Evolutionary conservation across 2,113 vertebrate species (phyloP), one percentile per base, ranked within the genome.

Genomic region (Empidonax alnorum): DNA sequence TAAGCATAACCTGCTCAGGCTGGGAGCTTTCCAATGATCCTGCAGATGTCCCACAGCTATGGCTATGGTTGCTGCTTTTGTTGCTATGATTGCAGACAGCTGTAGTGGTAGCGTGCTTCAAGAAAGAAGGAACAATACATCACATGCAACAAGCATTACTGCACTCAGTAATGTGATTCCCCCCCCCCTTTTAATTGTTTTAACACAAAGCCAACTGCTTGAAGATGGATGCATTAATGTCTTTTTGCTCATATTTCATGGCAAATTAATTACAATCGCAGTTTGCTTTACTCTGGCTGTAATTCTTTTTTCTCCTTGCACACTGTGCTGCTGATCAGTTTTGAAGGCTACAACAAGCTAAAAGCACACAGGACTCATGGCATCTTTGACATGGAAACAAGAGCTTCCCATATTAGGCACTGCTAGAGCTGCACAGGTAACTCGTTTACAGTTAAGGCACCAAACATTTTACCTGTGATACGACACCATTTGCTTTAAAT

Each of bases 71-170:
- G 86, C 96, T 96, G 97, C 95, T 97, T 97, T 97, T 93, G 91
- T 96, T 96, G 94, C 93, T 97, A 92, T 91, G 93, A 95, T 96
- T 94, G 87, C 91, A 91, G 89, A 75, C 96, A 95, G 96, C 96
- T 96, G 81, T 89, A 69, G 63, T 86, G 83, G 44, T 61, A 89
- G 91, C 90, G 86, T 81, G 84, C 91, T 78, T 56, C 74, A 95
- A 95, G 85, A 96, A 95, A 81, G 75, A 68, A 96, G 83, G 91
- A 97, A 92, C 76, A 89, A 78, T 89, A 85, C 86, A 86, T 96
- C 88, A 94, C 80, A 89, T 90, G 79, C 81, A 95, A 94, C 92
- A 91, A 96, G 84, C 91, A 68, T 73, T 87, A 67, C 89, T 75
- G 84, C 77, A 82, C 89, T 63, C 67, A 89, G 35, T 89, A 52